Evolutionary conservation across 2,113 vertebrate genomes (phyloP).

Genomic region (Pomatorhinus ruficollis): DNA sequence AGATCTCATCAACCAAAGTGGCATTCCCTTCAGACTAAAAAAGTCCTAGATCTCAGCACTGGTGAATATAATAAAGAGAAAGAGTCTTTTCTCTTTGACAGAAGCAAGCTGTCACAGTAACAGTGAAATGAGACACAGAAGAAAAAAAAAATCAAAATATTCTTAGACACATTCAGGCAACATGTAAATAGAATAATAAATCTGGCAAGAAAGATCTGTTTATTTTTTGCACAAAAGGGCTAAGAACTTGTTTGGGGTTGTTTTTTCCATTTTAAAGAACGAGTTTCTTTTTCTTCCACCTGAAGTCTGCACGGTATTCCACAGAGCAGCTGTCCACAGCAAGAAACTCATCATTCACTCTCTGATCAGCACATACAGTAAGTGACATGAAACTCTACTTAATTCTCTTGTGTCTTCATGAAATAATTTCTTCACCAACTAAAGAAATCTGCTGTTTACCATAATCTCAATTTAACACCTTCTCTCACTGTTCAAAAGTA

Average conservation of each 20-base stretch:
- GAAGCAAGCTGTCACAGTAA: conserved; percentile 26
- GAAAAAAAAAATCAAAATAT: neutral
- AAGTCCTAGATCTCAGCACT: neutral
- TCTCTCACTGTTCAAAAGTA: conserved; percentile 59
- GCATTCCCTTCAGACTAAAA: neutral
- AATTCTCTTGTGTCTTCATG: conserved; percentile 65
- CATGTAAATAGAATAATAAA: conserved; percentile 54
- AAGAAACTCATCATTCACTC: conserved; percentile 55
- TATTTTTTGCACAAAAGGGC: neutral
- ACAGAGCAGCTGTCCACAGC: conserved; percentile 37
- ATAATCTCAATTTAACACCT: conserved; percentile 72
- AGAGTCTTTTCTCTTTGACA: conserved; percentile 1
- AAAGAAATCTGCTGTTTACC: conserved; percentile 69
- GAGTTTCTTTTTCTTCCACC: conserved; percentile 41
- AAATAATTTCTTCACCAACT: conserved; percentile 64
- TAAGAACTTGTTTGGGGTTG: neutral
- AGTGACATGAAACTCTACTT: conserved; percentile 49
- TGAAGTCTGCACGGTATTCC: conserved; percentile 18
- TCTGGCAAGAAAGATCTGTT: conserved; percentile 43
- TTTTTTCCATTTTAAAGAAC: conserved; percentile 12
- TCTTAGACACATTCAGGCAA: conserved; percentile 28
- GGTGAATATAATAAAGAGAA: neutral
- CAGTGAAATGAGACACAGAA: conserved; percentile 27
- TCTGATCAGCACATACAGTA: conserved; percentile 65
- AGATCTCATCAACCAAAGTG: neutral